Conservation (phyloP, 2,113 vertebrate species). For the Oxygymnocypris stewartii region DNA sequence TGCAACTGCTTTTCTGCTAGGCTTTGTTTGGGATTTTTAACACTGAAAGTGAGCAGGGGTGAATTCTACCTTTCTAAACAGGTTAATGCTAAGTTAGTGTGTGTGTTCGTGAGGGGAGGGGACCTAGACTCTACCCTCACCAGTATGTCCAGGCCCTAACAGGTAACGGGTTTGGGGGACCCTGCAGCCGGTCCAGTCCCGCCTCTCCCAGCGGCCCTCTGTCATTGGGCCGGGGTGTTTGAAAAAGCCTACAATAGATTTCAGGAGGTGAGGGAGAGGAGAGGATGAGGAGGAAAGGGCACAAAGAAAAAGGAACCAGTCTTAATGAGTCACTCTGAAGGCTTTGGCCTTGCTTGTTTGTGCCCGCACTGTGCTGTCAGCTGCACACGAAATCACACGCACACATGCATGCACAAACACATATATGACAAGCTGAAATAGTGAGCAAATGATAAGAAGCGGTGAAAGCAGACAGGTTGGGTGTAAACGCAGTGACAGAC, state of each 20-base stretch:
- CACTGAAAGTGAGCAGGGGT: background rate
- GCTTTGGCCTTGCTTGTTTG: slow-evolving; percentile 31
- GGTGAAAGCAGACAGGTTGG: slow-evolving; percentile 17
- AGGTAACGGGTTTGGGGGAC: slow-evolving; percentile 59
- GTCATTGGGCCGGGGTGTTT: slow-evolving; percentile 58
- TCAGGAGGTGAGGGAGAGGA: slow-evolving; percentile 43
- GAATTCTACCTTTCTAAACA: background rate
- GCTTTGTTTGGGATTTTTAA: background rate
- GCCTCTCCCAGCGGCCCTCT: slow-evolving; percentile 65
- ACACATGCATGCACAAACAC: slow-evolving; percentile 19
- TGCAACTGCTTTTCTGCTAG: background rate
- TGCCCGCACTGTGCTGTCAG: slow-evolving; percentile 22
- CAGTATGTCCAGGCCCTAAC: slow-evolving; percentile 62
- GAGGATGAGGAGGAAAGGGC: slow-evolving; percentile 50
- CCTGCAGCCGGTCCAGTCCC: slow-evolving; percentile 66
- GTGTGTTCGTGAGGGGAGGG: slow-evolving; percentile 16
- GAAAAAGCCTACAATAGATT: slow-evolving; percentile 63
- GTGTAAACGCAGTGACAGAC: slow-evolving; percentile 45
- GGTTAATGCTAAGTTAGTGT: background rate
- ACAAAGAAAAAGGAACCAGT: slow-evolving; percentile 56
- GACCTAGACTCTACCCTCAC: slow-evolving; percentile 60
- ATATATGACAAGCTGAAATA: slow-evolving; percentile 26
- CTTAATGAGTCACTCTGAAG: slow-evolving; percentile 50
- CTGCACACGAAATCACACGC: slow-evolving; percentile 36
- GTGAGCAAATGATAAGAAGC: slow-evolving; percentile 40